phyloP scores from a whole-genome alignment of 23 tunicate genomes.

The Ciona savignyi region DNA sequence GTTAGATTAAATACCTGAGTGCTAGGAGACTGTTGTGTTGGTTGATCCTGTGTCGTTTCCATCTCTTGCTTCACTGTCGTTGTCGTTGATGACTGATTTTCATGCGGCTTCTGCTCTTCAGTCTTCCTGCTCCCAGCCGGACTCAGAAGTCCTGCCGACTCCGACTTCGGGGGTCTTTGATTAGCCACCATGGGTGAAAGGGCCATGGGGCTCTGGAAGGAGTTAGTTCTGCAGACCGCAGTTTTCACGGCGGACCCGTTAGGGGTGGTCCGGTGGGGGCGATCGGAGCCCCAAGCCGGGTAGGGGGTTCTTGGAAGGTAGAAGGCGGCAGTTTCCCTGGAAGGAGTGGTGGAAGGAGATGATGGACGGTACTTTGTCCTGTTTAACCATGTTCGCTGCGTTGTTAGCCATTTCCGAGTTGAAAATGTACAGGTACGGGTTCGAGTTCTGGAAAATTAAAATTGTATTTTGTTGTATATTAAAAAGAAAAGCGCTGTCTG shows the following conservation, averaged over 20 bases:
- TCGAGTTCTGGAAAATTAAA: neutral
- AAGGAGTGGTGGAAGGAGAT: slow-evolving; percentile 47
- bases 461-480: too few relatives aligned
- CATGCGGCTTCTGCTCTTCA: too few relatives aligned
- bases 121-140: too few relatives aligned
- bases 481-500: too few relatives aligned
- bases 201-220: neutral
- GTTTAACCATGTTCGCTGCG: slow-evolving; percentile 43
- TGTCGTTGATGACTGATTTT: too few relatives aligned
- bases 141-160: neutral
- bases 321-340: slow-evolving; percentile 50
- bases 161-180: neutral
- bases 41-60: too few relatives aligned
- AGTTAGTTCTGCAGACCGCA: neutral
- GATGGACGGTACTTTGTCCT: slow-evolving; percentile 26
- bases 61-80: too few relatives aligned
- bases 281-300: neutral
- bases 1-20: too few relatives aligned
- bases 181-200: neutral
- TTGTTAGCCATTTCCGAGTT: slow-evolving; percentile 62
- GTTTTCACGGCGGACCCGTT: neutral
- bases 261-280: neutral
- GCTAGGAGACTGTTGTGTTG: too few relatives aligned
- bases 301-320: slow-evolving; percentile 34
- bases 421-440: slow-evolving; percentile 56